Base-by-base conservation (phyloP, 1,140 invertebrate species). In the Aphelenchoides besseyi region DNA sequence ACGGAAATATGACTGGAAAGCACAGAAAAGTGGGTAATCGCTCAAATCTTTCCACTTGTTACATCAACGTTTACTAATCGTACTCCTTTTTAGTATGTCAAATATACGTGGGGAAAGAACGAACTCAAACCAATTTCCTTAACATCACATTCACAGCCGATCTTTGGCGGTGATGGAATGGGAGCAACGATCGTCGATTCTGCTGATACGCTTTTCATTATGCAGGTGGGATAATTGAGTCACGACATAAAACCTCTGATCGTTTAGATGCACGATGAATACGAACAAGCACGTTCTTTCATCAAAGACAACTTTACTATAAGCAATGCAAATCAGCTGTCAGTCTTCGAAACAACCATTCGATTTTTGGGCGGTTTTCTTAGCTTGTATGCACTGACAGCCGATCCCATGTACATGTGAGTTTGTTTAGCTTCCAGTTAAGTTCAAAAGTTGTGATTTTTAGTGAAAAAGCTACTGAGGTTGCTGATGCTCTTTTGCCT, bases 321-420 rank as follows among this genome's bases (percentile, higher is more conserved):
- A 30, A 54, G 30, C 2, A 74, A 75, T 30, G 78, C 79, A 8
- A 74, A 74, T 23, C 73, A 67, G 30, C 61, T 98, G 75, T 98
- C 95, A 1, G 92, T 98, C 8, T 98, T 99, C 87, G 96, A 99
- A 87, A 94, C 91, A 35, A 98, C 95, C 82, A 98, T 98, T 81
- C 89, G 96, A 28, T 98, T 97, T 86, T 89, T 98, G 75, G 96
- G 95, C 57, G 95, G 96, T 26, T 87, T 98, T 68, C 87, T 98
- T 48, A 89, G 95, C 0, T 90, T 91, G 75, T 98, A 92, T 86
- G 91, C 94, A 26, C 88, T 99, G 57, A 97, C 96, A n/a, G 93
- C 93, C n/a, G 95, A 99, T 86, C 87, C 84, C 74, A 87, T 88
- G 75, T 72, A 80, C 37, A 74, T 75, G 75, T 78, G 59, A 71